These are phyloP conservation scores for Radopholus similis DNA, from an alignment of 1,140 invertebrate genomes.

Conservation along the genomic window DNA sequence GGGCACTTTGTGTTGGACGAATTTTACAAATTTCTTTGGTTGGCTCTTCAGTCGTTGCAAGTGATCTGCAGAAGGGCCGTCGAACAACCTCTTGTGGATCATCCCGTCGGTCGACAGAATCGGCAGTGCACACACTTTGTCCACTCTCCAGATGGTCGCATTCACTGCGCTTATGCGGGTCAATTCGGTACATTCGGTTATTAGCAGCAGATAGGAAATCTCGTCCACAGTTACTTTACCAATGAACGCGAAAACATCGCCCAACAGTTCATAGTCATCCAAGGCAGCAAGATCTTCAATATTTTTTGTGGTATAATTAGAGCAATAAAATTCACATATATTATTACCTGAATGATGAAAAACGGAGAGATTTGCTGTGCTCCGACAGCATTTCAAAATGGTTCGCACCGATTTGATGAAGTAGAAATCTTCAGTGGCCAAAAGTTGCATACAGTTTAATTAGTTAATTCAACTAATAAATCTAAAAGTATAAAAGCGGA, in stretches of 20 bases:
- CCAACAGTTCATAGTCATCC: conserved; percentile 34
- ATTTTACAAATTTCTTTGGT: conserved; percentile 41
- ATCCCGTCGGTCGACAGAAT: conserved; percentile 30
- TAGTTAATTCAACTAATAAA: no score
- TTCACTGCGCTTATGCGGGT: conserved; percentile 5
- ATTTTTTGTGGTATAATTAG: background rate
- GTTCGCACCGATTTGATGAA: conserved; percentile 38
- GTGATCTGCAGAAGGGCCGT: conserved; percentile 13
- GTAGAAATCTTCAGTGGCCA: conserved; percentile 27
- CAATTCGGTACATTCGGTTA: conserved; percentile 18
- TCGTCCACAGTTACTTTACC: conserved; percentile 21
- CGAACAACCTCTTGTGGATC: conserved; percentile 21
- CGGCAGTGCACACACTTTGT: conserved; percentile 39
- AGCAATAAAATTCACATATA: conserved; percentile 18
- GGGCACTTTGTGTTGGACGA: conserved; percentile 33
- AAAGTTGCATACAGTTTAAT: conserved; percentile 32
- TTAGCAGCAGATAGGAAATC: conserved; percentile 32
- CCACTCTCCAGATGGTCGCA: conserved; percentile 29
- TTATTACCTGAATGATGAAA: conserved; percentile 30
- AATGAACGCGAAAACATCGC: conserved; percentile 31
- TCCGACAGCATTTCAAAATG: conserved; percentile 34
- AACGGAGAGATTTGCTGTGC: conserved; percentile 28
- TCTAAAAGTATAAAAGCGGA: background rate
- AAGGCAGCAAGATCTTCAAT: conserved; percentile 27
- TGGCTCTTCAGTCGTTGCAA: conserved; percentile 46